Evolutionary conservation across 2,888 invertebrate genomes (phyloP).

Genomic region (Coelopa pilipes): DNA sequence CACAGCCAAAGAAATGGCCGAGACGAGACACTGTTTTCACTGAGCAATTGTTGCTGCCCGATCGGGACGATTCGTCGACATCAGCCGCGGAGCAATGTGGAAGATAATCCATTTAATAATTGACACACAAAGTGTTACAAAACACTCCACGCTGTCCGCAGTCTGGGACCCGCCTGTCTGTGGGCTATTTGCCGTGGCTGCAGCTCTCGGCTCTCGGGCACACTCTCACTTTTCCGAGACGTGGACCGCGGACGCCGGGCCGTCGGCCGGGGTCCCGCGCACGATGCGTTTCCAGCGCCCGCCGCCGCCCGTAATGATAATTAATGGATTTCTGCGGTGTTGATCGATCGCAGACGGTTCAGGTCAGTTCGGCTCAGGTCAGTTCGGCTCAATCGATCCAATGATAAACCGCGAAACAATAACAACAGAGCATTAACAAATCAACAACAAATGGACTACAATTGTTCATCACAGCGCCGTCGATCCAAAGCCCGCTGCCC

Average conservation of each 20-base stretch:
- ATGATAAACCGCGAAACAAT: background rate
- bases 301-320: slow-evolving; percentile 34
- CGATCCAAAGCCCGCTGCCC: background rate
- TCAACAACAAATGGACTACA: background rate
- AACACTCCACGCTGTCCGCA: background rate
- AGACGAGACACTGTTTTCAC: background rate
- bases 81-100: background rate
- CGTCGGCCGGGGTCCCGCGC: background rate
- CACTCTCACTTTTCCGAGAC: background rate
- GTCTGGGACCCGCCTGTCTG: background rate
- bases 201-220: background rate
- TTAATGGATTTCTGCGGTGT: slow-evolving; percentile 36
- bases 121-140: slow-evolving; percentile 5
- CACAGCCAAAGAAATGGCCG: no score
- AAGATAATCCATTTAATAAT: slow-evolving; percentile 3
- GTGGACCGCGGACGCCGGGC: background rate
- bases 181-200: background rate
- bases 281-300: slow-evolving; percentile 33
- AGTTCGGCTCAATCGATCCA: background rate
- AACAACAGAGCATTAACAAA: background rate
- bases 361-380: background rate
- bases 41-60: background rate
- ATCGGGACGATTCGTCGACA: background rate
- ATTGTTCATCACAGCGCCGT: background rate
- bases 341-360: slow-evolving; percentile 34